Conservation (phyloP, 2,888 invertebrate species). For the Dryadula phaetusa region DNA sequence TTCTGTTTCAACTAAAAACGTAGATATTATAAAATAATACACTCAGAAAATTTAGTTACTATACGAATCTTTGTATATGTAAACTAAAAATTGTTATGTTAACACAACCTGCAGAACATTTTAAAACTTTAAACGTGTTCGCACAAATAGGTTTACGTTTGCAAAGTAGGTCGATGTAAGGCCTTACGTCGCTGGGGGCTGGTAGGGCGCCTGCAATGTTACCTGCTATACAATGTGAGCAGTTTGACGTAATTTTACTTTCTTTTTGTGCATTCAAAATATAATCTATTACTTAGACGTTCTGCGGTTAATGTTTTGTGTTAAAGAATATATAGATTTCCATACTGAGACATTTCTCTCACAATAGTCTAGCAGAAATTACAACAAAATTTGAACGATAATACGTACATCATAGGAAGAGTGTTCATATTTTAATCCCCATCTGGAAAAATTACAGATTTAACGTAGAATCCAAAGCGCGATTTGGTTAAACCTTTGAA, state of each 20-base stretch:
- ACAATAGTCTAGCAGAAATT: too few relatives aligned
- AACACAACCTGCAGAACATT: constrained; percentile 36
- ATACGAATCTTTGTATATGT: neutral
- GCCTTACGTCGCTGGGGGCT: constrained; percentile 35
- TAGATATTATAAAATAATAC: neutral
- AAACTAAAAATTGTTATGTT: constrained; percentile 31
- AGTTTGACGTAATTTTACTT: constrained; percentile 34
- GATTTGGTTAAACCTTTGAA: too few relatives aligned
- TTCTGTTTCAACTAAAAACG: too few relatives aligned
- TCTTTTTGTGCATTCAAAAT: constrained; percentile 31
- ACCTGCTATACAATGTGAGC: constrained; percentile 37
- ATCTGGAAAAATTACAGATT: too few relatives aligned
- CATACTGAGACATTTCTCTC: too few relatives aligned
- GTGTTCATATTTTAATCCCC: too few relatives aligned
- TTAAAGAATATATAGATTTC: too few relatives aligned
- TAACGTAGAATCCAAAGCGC: too few relatives aligned
- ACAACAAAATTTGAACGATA: too few relatives aligned
- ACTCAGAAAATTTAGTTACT: neutral
- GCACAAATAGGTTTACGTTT: constrained; percentile 40
- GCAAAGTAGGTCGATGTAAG: constrained; percentile 42
- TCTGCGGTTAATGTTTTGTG: neutral
- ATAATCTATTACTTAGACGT: constrained; percentile 21
- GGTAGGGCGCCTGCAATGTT: constrained; percentile 39
- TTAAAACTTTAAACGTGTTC: constrained; percentile 41
- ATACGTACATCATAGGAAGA: too few relatives aligned